A percentile compares a stretch with the other conserved stretches of the same genome.
Evolutionary conservation across 2,113 vertebrate species (phyloP).

Genomic region (Thamnophis sirtalis): DNA sequence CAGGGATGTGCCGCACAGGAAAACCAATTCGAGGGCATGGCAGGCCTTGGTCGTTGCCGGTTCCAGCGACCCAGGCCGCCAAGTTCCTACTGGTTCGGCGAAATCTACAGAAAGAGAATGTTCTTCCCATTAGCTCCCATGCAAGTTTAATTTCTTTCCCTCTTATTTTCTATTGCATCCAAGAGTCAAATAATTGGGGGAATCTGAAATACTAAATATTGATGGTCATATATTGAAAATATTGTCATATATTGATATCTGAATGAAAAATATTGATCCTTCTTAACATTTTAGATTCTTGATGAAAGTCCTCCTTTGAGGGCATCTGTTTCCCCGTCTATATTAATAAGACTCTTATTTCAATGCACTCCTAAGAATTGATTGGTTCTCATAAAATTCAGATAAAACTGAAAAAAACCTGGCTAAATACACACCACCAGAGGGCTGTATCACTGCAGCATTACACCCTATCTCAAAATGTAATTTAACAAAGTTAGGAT

Average conservation of each 20-base stretch:
- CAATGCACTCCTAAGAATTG: not conserved
- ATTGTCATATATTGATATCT: not conserved
- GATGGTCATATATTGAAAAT: not conserved
- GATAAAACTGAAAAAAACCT: not conserved
- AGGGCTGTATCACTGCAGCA: slow-evolving; percentile 37
- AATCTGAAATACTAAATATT: not conserved
- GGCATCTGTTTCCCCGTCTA: not conserved
- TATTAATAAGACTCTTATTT: not conserved
- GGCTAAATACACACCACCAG: not conserved
- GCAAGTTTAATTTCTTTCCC: not conserved
- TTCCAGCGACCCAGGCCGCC: too few relatives aligned
- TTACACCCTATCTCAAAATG: not conserved
- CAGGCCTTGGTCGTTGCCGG: too few relatives aligned
- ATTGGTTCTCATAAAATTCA: not conserved
- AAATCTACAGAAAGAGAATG: not conserved
- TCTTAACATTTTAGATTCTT: not conserved
- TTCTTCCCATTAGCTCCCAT: not conserved
- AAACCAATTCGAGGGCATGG: too few relatives aligned
- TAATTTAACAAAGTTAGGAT: not conserved
- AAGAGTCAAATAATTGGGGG: not conserved
- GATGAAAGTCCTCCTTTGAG: not conserved
- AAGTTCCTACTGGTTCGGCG: too few relatives aligned
- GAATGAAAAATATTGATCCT: not conserved
- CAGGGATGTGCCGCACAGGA: too few relatives aligned
- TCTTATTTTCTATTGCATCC: not conserved